These are phyloP conservation scores for Rallus crepitans DNA, from an alignment of 2,797 vertebrate genomes.

Conservation along the genomic window DNA sequence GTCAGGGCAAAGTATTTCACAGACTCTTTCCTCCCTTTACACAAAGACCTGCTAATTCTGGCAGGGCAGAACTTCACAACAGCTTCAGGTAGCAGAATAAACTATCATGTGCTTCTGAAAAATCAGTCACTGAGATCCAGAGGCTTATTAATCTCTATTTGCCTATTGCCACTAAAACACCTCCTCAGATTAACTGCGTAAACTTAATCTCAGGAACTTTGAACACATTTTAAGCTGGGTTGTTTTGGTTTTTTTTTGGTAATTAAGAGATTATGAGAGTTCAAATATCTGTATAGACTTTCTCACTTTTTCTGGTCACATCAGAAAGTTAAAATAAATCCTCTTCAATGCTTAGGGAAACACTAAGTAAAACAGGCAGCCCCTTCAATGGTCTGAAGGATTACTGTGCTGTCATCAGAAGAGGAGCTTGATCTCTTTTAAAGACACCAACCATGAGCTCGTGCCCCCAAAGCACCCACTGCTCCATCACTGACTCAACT, in stretches of 20 bases:
- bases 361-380: background rate
- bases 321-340: background rate
- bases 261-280: background rate
- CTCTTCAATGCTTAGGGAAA: background rate
- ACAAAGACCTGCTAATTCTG: background rate
- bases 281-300: background rate
- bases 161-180: background rate
- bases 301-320: background rate
- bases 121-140: too few species aligned
- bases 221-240: background rate
- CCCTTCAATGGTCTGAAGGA: background rate
- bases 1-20: background rate
- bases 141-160: background rate
- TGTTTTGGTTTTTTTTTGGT: background rate
- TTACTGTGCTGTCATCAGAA: accelerated
- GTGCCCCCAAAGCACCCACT: background rate
- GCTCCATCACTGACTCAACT: accelerated
- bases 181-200: background rate
- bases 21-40: background rate
- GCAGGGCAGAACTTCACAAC: background rate
- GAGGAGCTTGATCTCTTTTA: background rate
- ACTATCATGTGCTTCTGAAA: background rate
- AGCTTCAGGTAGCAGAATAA: background rate
- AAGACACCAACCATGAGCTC: background rate
- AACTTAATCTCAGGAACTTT: background rate